Percentiles rank a stretch among this genome's conserved stretches.
Evolutionary conservation across 2,888 invertebrate genomes (phyloP).

Genomic region (Tribolium freemani): DNA sequence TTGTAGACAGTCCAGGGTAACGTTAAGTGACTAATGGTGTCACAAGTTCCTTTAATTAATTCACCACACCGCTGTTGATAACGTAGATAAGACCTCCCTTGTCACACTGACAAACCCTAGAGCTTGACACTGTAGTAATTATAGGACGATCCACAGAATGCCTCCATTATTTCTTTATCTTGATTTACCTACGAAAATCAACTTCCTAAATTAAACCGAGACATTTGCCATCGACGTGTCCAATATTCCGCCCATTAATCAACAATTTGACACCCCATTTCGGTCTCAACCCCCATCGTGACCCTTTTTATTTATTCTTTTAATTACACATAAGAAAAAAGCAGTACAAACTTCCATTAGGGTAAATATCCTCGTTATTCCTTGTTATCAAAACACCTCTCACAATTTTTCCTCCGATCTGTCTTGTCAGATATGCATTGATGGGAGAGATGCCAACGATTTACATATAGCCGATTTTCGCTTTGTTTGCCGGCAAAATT

Average conservation of each 20-base stretch:
- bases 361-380: not conserved
- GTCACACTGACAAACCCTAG: conserved; percentile 53
- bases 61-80: conserved; percentile 64
- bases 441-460: conserved; percentile 7
- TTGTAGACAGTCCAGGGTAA: conserved; percentile 61
- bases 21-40: conserved; percentile 66
- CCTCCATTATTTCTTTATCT: conserved; percentile 44
- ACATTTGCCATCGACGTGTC: conserved; percentile 45
- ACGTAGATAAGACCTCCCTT: conserved; percentile 62
- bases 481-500: not conserved
- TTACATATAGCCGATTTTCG: conserved; percentile 15
- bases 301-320: not conserved
- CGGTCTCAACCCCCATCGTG: not conserved
- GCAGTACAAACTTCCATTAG: not conserved
- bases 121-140: conserved; percentile 46
- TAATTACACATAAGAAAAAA: not conserved
- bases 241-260: conserved; percentile 36
- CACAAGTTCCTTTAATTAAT: conserved; percentile 66
- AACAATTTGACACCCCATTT: conserved; percentile 22
- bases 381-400: not conserved
- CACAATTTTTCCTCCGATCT: conserved; percentile 8
- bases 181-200: conserved; percentile 45
- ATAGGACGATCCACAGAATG: conserved; percentile 42
- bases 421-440: conserved; percentile 4
- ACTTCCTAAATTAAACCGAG: conserved; percentile 51